phyloP scores from a whole-genome alignment of 2,888 invertebrate genomes.

The Bimastos eiseni region DNA sequence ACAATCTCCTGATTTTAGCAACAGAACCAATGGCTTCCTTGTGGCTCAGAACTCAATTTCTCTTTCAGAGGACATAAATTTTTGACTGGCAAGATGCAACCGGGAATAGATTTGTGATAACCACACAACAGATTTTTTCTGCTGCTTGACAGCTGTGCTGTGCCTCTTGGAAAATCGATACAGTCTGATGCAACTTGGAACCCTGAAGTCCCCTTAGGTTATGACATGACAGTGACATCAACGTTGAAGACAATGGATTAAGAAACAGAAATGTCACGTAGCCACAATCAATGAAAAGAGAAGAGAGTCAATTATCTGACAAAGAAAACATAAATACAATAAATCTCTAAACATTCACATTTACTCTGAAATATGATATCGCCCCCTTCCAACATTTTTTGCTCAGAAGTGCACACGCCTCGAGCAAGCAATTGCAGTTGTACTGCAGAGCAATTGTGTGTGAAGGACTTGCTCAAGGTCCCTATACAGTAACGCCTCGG shows the following conservation, averaged over 20 bases:
- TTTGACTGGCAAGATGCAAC: background rate
- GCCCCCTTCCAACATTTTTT: too few species aligned
- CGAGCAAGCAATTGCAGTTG: too few species aligned
- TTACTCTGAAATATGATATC: too few species aligned
- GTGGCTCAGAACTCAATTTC: background rate
- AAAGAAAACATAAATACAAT: background rate
- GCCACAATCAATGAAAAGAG: background rate
- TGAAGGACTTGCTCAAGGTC: too few species aligned
- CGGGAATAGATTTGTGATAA: background rate
- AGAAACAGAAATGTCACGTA: background rate
- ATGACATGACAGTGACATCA: background rate
- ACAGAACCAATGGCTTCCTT: background rate
- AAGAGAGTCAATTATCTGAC: background rate
- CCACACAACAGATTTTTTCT: background rate
- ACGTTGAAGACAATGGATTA: background rate
- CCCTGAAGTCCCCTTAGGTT: background rate
- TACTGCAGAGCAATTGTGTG: too few species aligned
- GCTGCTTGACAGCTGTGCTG: background rate
- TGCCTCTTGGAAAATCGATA: background rate
- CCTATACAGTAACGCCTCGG: too few species aligned
- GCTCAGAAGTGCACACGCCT: too few species aligned
- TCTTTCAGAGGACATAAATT: background rate
- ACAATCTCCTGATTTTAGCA: background rate
- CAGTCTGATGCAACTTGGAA: background rate
- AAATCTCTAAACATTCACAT: too few species aligned